These are phyloP conservation scores for Scelioninae gen. 1 DNA, from an alignment of 2,888 invertebrate species.

Conservation along the genomic window DNA sequence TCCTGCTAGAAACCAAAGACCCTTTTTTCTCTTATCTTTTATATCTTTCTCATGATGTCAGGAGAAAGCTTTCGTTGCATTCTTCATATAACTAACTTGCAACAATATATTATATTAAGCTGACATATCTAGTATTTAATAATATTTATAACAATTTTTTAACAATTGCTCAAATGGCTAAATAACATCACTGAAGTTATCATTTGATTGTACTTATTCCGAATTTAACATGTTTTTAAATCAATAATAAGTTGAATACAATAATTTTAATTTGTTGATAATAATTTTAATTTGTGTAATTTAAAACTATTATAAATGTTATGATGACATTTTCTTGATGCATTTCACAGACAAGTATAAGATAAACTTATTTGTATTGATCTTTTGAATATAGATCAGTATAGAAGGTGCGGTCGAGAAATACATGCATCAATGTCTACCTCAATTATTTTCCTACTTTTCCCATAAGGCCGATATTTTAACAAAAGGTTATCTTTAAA, in stretches of 20 bases:
- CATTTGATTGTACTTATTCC: too few species aligned
- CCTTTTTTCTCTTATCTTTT: conserved; percentile 54
- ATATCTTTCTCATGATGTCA: conserved; percentile 56
- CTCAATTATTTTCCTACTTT: too few species aligned
- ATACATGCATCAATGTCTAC: too few species aligned
- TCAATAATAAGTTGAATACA: too few species aligned
- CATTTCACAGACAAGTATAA: conserved; percentile 1
- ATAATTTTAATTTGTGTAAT: neutral
- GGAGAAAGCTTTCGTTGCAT: conserved; percentile 55
- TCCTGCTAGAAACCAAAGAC: conserved; percentile 52
- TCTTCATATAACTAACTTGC: conserved; percentile 47
- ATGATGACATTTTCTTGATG: neutral
- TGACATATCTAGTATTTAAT: conserved; percentile 1
- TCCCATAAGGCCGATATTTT: too few species aligned
- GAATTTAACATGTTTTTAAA: too few species aligned
- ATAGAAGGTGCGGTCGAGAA: conserved; percentile 46
- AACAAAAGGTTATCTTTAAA: too few species aligned
- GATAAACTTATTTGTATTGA: conserved; percentile 43
- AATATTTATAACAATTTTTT: conserved; percentile 19
- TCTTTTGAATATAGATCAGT: conserved; percentile 14
- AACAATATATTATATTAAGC: conserved; percentile 33
- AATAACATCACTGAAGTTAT: too few species aligned
- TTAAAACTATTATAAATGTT: neutral
- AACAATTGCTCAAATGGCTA: neutral
- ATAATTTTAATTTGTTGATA: neutral